Evolutionary conservation across 2,797 vertebrate genomes (phyloP), one percentile per base, ranked within the genome.

Genomic region (Karalla daura): DNA sequence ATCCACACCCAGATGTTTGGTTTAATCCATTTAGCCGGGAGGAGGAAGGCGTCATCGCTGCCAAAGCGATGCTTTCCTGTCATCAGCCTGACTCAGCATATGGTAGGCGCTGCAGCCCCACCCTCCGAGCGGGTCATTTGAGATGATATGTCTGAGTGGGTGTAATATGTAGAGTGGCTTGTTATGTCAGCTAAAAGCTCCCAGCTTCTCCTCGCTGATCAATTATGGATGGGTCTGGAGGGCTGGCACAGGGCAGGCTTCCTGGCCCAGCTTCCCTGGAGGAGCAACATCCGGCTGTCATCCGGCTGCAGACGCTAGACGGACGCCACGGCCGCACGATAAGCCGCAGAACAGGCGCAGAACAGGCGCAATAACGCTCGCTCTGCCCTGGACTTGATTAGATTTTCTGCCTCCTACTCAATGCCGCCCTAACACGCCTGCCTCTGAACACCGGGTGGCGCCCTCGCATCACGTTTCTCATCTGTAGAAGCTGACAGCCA

Each of bases 181-280:
- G 83, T 87, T 88, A 76, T 83, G 74, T 85, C 74, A 71, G 83
- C 86, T 90, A 87, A 87, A 85, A 88, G 86, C 86, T 80, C 67
- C 74, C 63, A 49, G 70, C 76, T 65, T 81, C 74, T 83, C 67
- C 66, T 78, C 15, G 10, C 37, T 52, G 25, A 84, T 90, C 66
- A 76, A 91, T 88, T 92, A 89, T 90, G 88, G 41, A 91, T 56
- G 52, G 32, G 23, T 9, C 56, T n/a, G 59, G 58, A 70, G 66
- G 73, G 54, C 70, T 65, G 82, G 80, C 68, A 63, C 71, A 24
- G 30, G 76, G 55, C 63, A 70, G n/a, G 76, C 80, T 84, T 85
- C 87, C 84, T 78, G 76, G n/a, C 54, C 40, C 36, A 11, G 51
- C 52, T 59, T 55, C 80, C 76, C 51, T 23, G 3, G 36, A 70